Conservation (phyloP, 2,113 vertebrate species). For the Dascyllus trimaculatus region DNA sequence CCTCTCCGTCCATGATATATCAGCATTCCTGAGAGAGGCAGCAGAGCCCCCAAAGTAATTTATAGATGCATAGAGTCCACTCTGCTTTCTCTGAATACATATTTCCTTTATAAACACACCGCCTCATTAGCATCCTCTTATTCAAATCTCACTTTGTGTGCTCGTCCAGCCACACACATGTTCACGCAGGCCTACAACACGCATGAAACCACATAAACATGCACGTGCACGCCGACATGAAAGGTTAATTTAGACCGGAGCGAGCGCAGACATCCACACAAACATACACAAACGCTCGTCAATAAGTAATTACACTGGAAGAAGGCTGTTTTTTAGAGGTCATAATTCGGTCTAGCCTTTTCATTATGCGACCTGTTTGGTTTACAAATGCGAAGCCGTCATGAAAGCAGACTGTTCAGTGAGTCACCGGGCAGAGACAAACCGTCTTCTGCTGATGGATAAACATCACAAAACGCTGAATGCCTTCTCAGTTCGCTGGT, state of each 20-base stretch:
- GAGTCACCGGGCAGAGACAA: background rate
- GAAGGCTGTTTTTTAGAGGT: background rate
- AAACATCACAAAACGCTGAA: conserved; percentile 5
- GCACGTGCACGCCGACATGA: conserved; percentile 11
- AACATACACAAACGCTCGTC: conserved; percentile 23
- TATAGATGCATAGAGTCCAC: conserved; percentile 53
- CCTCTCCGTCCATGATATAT: conserved; percentile 48
- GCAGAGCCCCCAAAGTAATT: conserved; percentile 69
- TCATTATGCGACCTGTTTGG: conserved; percentile 3
- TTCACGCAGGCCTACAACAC: background rate
- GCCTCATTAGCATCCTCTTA: conserved; percentile 50
- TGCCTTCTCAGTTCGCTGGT: background rate
- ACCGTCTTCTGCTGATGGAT: background rate
- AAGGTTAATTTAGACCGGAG: conserved; percentile 1
- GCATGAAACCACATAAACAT: conserved; percentile 10
- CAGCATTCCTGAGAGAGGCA: conserved; percentile 62
- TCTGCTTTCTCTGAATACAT: conserved; percentile 57
- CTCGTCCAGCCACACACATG: conserved; percentile 1
- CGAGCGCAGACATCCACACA: conserved; percentile 15
- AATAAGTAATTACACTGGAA: conserved; percentile 38
- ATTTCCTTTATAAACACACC: conserved; percentile 54
- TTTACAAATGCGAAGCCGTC: conserved; percentile 15
- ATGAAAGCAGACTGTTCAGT: background rate
- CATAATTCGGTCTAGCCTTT: conserved; percentile 9
- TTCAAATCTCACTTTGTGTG: conserved; percentile 37